Percentiles rank a stretch among this genome's conserved stretches.
phyloP scores from a whole-genome alignment of 2,888 invertebrate genomes.

The Poecilus cupreus region DNA sequence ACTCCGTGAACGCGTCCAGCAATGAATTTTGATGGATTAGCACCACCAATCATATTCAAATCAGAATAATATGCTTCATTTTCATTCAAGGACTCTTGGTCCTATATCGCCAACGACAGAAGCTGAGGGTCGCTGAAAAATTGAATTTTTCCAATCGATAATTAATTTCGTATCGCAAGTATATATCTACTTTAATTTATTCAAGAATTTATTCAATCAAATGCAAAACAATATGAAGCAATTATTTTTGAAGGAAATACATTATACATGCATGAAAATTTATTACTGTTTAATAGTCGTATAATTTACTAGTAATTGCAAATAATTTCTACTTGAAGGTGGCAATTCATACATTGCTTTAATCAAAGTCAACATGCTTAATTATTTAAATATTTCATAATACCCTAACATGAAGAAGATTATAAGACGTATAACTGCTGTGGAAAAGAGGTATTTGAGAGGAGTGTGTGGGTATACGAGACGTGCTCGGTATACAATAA shows the following conservation, averaged over 20 bases:
- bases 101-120: too few species aligned
- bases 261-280: neutral
- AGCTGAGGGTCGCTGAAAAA: too few species aligned
- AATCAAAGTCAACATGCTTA: too few species aligned
- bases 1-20: conserved; percentile 13
- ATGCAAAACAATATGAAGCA: neutral
- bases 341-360: too few species aligned
- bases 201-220: neutral
- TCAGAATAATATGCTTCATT: conserved; percentile 18
- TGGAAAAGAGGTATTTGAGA: too few species aligned
- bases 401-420: too few species aligned
- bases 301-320: neutral
- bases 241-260: neutral
- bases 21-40: conserved; percentile 42
- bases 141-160: neutral
- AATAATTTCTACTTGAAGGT: neutral
- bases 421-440: too few species aligned
- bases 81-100: neutral
- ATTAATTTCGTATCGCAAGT: neutral
- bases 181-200: neutral
- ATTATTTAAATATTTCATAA: too few species aligned
- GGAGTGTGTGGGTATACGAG: too few species aligned
- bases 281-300: neutral
- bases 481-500: too few species aligned
- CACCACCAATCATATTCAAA: conserved; percentile 24